phyloP scores from a whole-genome alignment of 2,113 vertebrate species.

The Ptyas mucosa region DNA sequence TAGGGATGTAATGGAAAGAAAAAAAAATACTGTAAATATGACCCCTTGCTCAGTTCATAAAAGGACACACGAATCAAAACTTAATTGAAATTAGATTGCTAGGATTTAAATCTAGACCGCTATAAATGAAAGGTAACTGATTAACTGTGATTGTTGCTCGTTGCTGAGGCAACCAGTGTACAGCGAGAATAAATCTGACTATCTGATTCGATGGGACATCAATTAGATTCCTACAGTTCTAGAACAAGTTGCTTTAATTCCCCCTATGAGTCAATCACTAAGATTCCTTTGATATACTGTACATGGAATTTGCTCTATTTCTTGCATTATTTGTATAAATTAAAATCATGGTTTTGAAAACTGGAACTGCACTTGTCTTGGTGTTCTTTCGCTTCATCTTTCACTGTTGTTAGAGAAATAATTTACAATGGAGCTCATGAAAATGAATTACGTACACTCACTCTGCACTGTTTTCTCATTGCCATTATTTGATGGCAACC shows the following conservation, averaged over 20 bases:
- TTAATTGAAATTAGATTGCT: background rate
- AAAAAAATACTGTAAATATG: background rate
- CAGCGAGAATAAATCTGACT: background rate
- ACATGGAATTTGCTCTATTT: background rate
- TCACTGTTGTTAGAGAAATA: background rate
- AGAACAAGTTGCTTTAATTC: background rate
- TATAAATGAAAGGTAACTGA: background rate
- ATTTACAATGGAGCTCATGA: background rate
- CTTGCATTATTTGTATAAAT: background rate
- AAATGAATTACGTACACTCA: background rate
- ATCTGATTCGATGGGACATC: background rate
- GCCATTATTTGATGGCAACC: background rate
- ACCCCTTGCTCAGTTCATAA: background rate
- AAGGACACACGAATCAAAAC: background rate
- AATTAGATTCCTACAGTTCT: background rate
- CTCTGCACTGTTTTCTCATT: background rate
- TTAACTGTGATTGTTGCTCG: background rate
- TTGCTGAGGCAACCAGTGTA: background rate
- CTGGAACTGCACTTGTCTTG: background rate
- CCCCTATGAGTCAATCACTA: background rate
- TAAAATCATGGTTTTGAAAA: background rate
- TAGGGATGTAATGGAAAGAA: background rate
- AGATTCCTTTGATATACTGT: background rate
- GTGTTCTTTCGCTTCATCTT: background rate
- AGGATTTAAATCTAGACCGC: background rate